phyloP scores from a whole-genome alignment of 2,797 vertebrate species.

The Acanthopagrus latus region DNA sequence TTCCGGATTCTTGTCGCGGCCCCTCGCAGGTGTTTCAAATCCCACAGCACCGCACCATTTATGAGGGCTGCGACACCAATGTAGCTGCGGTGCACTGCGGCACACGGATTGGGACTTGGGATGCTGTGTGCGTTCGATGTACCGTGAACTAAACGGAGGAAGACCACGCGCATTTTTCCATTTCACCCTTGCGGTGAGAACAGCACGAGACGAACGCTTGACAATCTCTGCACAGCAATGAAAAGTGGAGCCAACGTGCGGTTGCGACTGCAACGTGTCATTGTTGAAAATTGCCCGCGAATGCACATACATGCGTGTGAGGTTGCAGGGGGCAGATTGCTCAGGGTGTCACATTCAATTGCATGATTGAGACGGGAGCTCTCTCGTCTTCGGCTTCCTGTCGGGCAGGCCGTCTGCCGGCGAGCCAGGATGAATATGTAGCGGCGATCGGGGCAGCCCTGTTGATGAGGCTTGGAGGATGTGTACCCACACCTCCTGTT shows the following conservation, averaged over 20 bases:
- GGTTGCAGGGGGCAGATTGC: conserved; percentile 31
- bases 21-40: neutral
- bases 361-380: conserved; percentile 34
- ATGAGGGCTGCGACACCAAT: neutral
- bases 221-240: conserved; percentile 26
- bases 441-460: neutral
- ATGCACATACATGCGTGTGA: neutral
- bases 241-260: conserved; percentile 4
- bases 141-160: neutral
- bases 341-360: conserved; percentile 33
- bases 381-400: conserved; percentile 21
- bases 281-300: conserved; percentile 22
- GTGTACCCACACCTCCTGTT: neutral
- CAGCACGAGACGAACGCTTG: neutral
- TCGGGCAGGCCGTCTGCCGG: conserved; percentile 26
- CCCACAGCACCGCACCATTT: neutral
- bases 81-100: neutral
- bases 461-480: neutral
- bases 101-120: neutral
- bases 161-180: neutral
- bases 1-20: too few species aligned
- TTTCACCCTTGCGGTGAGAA: conserved; percentile 5
- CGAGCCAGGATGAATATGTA: conserved; percentile 22
- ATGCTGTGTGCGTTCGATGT: conserved; percentile 9
- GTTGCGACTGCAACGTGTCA: conserved; percentile 18